These are phyloP conservation scores for Pygmarrhopalites habei DNA, from an alignment of 1,140 invertebrate species.

Conservation along the genomic window DNA sequence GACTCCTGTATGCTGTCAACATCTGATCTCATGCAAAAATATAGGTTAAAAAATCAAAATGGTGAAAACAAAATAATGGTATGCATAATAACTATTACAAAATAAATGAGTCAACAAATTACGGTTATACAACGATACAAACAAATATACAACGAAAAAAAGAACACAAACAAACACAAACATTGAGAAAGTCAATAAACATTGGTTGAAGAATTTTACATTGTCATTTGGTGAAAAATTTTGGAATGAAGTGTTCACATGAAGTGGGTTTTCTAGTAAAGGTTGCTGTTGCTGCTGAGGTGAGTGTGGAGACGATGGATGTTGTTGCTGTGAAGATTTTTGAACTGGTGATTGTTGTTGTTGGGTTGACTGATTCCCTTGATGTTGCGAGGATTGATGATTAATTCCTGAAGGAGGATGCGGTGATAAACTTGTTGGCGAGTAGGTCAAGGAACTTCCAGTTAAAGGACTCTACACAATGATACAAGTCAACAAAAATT, in stretches of 20 bases:
- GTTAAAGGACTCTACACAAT: slow-evolving; percentile 60
- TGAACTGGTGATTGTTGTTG: slow-evolving; percentile 10
- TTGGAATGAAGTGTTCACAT: slow-evolving; percentile 34
- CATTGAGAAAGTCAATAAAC: neutral
- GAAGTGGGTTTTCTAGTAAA: slow-evolving; percentile 41
- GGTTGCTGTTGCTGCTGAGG: slow-evolving; percentile 20
- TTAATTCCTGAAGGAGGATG: slow-evolving; percentile 27
- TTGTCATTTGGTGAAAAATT: slow-evolving; percentile 30
- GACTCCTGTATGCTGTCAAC: slow-evolving; percentile 50
- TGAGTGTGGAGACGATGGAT: slow-evolving; percentile 13
- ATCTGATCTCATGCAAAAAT: slow-evolving; percentile 29
- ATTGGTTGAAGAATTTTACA: slow-evolving; percentile 16
- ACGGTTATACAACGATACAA: slow-evolving; percentile 10
- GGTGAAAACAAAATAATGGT: slow-evolving; percentile 5
- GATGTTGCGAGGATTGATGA: slow-evolving; percentile 16
- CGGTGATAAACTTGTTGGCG: slow-evolving; percentile 54
- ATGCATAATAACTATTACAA: slow-evolving; percentile 11
- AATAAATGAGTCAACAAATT: too few species aligned
- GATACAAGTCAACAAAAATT: slow-evolving; percentile 42
- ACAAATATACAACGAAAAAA: neutral
- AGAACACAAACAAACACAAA: slow-evolving; percentile 10
- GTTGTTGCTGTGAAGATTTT: slow-evolving; percentile 14
- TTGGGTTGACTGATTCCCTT: slow-evolving; percentile 12
- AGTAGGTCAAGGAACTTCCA: slow-evolving; percentile 62
- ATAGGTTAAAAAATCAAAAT: slow-evolving; percentile 19